Evolutionary conservation across 2,888 invertebrate species (phyloP), one percentile per base, ranked within the genome.

Genomic region (Crossocerus cetratus): DNA sequence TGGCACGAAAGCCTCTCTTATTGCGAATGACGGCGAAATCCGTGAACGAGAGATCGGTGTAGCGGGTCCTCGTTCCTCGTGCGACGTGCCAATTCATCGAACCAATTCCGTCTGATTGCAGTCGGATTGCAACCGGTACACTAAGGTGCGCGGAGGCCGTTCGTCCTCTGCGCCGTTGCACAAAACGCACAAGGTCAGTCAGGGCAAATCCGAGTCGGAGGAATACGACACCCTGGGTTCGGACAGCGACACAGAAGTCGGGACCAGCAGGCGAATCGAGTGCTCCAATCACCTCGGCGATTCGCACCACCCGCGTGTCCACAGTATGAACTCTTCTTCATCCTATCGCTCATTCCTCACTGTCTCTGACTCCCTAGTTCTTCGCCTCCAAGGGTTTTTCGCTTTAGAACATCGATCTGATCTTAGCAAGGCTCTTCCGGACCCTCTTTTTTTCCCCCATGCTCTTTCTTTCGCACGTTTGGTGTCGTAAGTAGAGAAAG

Each of bases 161-260:
- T 88, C 90, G 86, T 88, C 90, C 89, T 90, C 90, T 86, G 90
- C 88, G 85, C 89, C 89, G 83, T 87, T 90, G 88, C 89, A 90
- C 88, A 90, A 90, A 90, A 86, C 87, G 86, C 89, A 90, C 89
- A 90, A 97, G 93, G 96, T 96, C 94, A 96, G 96, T 94, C 94
- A 96, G 94, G 96, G 97, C 92, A 96, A 96, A 91, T 96, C 96
- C 93, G 96, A 97, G 94, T 96, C 96, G 92, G 96, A 97, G 94
- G 97, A 96, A 93, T 96, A 97, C 93, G 97, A 97, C 93, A 94
- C 94, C 87, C 92, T 94, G 88, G 95, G 94, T 88, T 94, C 94
- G 90, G 95, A 95, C 91, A 96, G 96, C 90, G 96, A 97, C 91
- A 92, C 92, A 88, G 93, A 93, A 83, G 93, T 94, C 88, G 95